phyloP scores from a whole-genome alignment of 2,113 vertebrate genomes.

The Baryphthengus martii region DNA sequence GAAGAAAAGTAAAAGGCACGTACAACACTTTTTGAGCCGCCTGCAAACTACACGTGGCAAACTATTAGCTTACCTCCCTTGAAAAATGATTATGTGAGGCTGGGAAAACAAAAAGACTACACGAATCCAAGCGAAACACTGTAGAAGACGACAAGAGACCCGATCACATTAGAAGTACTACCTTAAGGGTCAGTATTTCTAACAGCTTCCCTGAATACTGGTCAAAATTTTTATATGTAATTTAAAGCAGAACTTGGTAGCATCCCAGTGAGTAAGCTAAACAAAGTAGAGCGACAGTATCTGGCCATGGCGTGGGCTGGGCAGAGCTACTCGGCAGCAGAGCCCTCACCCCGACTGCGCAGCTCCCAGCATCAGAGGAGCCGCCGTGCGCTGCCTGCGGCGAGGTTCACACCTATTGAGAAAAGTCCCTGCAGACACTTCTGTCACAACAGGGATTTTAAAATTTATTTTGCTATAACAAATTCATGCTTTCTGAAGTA shows the following conservation, averaged over 20 bases:
- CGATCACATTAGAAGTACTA: neutral
- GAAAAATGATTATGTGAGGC: neutral
- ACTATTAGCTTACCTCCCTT: neutral
- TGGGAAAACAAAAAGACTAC: neutral
- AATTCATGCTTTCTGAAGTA: neutral
- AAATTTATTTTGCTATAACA: neutral
- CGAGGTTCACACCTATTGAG: rapidly evolving
- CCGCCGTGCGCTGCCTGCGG: neutral
- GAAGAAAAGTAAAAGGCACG: neutral
- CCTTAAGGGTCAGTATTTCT: neutral
- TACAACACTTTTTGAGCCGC: neutral
- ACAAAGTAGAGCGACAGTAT: neutral
- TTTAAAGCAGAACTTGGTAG: neutral
- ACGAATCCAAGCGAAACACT: neutral
- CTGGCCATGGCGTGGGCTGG: rapidly evolving
- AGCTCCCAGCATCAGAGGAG: neutral
- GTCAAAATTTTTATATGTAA: neutral
- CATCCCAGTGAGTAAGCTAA: neutral
- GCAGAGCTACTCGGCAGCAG: rapidly evolving
- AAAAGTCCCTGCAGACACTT: neutral
- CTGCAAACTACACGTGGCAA: neutral
- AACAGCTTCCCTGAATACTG: neutral
- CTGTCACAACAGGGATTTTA: neutral
- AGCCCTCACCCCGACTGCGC: rapidly evolving
- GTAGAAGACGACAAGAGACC: neutral